Base-by-base conservation (phyloP, 2,113 vertebrate species). In the Stomatorhinus ivindoensis region DNA sequence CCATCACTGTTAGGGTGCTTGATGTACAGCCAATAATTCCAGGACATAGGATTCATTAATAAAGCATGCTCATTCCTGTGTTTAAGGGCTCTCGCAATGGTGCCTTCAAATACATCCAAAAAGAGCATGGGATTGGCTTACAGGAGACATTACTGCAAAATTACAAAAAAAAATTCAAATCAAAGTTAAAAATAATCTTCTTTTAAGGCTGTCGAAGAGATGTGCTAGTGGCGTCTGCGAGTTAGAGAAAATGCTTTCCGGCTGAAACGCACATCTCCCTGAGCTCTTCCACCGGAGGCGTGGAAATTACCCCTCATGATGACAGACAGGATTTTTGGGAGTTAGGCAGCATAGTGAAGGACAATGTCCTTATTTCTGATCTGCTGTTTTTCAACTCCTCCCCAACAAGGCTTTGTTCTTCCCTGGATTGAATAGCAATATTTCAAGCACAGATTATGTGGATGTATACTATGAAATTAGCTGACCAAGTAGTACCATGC, bases 341-440 rank as follows among this genome's bases (percentile, higher is more conserved):
- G 89, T 85, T 87, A 89, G 46, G 86, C 19, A 21, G 4, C 19
- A 27, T 90, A 89, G 90, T 91, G 90, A 92, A 93, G 92, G 91
- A 53, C 47, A 13, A 69, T 86, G 90, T 89, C 89, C 35, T 13
- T 35, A 17, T 90, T 91, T 90, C 87, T 92, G 92, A 91, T 93
- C 92, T 92, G 91, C 87, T 93, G 91, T 91, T 93, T 94, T 91
- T 93, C 91, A 90, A 86, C 17, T 2, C 90, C 87, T 5, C 61
- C 58, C 50, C 84, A 39, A 55, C 5, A 55, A 21, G 19, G 31
- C 27, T 87, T 39, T 55, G 55, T 53, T n/a, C 51, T 39, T 39
- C 7, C 31, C 48, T 86, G 27, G 85, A 35, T 51, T 86, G n/a
- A 48, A 48, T 10, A 50, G 4, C 83, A 48, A 11, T 35, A 86